These are phyloP conservation scores for Paratilapia polleni DNA, from an alignment of 2,113 vertebrate species.

Conservation along the genomic window DNA sequence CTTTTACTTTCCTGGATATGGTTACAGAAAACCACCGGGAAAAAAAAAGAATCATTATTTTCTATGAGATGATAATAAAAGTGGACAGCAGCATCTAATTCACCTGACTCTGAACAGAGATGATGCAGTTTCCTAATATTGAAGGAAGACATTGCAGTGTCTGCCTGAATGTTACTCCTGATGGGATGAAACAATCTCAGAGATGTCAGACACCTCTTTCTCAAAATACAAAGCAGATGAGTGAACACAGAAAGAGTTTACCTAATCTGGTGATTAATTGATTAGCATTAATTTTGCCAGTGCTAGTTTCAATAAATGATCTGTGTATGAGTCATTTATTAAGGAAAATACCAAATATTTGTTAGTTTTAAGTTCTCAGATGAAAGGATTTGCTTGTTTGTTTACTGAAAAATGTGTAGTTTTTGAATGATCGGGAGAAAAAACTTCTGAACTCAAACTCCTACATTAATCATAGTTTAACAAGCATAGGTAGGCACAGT, in stretches of 20 bases:
- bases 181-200: not conserved
- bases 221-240: not conserved
- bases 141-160: not conserved
- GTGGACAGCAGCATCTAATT: conserved; percentile 30
- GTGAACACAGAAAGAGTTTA: not conserved
- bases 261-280: not conserved
- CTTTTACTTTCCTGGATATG: conserved; percentile 7
- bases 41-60: conserved; percentile 29
- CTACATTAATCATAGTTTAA: not conserved
- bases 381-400: not conserved
- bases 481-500: not conserved
- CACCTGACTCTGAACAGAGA: conserved; percentile 22
- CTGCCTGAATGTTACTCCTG: not conserved
- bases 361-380: not conserved
- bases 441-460: not conserved
- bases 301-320: not conserved
- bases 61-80: conserved; percentile 36
- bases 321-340: not conserved
- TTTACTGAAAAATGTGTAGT: not conserved
- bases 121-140: not conserved
- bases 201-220: not conserved
- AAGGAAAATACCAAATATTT: not conserved
- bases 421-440: not conserved
- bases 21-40: conserved; percentile 10
- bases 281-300: not conserved